Base-by-base conservation (phyloP, 92 coral and sea anemone genomes). In the Phymanthus crucifer region DNA sequence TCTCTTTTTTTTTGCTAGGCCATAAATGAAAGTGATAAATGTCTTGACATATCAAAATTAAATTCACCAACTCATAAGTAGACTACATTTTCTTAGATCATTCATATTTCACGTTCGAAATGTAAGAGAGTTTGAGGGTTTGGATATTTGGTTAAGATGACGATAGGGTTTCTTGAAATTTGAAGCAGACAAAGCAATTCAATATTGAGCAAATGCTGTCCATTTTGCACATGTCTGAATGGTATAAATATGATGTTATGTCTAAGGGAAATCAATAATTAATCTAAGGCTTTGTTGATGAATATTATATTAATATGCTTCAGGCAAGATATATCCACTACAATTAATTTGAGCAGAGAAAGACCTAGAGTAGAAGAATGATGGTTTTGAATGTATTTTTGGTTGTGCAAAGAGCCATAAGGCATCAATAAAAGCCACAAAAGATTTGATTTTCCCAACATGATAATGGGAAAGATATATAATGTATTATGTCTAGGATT, bases 141-240 rank as follows among this genome's bases (percentile, higher is more conserved):
- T 27, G 17, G 8, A 34, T 3, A 12, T 21, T 29, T 0, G n/a
- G 64, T 21, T 1, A 11, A 21, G 24, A 4, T 3, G 64, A 3
- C 11, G 6, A 54, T 10, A 24, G 16, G 68, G 16, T 29, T 61
- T 61, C 48, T 71, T 23, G 9, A 6, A 36, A 12, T 21, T 35
- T 71, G n/a, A 0, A 19, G 2, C 75, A 71, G 75, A 23, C 46
- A 70, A 35, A 24, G 7, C 52, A 12, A 17, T 18, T n/a, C n/a
- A n/a, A 40, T 36, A n/a, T 36, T 71, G 19, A 27, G n/a, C 56
- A 6, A 35, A 36, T 71, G 40, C 36, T 70, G 52, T 26, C 75
- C 32, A 71, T n/a, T 71, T 40, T 71, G 52, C 75, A 71, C 75
- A 71, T 71, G 75, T 40, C 52, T 24, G 23, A 40, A 71, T 12